Percentiles rank a stretch among this genome's conserved stretches.
phyloP scores from a whole-genome alignment of 2,888 invertebrate species.

The Anaspis maculata region DNA sequence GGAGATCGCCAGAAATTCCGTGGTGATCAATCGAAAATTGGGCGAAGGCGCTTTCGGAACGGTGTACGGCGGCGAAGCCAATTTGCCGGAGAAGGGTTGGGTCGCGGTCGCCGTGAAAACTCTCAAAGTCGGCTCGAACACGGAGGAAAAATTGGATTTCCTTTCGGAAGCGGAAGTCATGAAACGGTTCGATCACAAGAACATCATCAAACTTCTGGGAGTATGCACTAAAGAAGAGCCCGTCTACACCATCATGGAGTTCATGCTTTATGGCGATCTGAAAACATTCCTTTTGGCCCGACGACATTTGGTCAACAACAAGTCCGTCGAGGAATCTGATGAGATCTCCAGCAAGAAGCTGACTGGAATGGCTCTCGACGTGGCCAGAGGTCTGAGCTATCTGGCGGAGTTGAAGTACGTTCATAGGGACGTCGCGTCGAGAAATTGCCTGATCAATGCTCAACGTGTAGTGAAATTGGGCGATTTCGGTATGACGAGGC shows the following conservation, averaged over 20 bases:
- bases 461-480: constrained; percentile 68
- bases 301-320: constrained; percentile 67
- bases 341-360: constrained; percentile 72
- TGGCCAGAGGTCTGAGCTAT: constrained; percentile 77
- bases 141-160: constrained; percentile 85
- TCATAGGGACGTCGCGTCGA: constrained; percentile 76
- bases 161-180: constrained; percentile 89
- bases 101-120: constrained; percentile 84
- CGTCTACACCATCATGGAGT: constrained; percentile 88
- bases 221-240: constrained; percentile 84
- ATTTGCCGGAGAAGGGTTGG: constrained; percentile 64
- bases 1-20: constrained; percentile 77
- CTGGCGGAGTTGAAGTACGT: constrained; percentile 78
- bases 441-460: constrained; percentile 64
- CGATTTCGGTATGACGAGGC: constrained; percentile 89
- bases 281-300: constrained; percentile 82
- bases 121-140: constrained; percentile 70
- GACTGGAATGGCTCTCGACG: constrained; percentile 81
- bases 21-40: constrained; percentile 77
- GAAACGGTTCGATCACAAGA: constrained; percentile 87
- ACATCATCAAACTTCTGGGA: constrained; percentile 76
- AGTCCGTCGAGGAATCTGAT: constrained; percentile 55
- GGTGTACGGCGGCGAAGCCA: constrained; percentile 85
- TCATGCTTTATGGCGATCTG: constrained; percentile 86
- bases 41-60: constrained; percentile 91